Base-by-base conservation (phyloP, 1,140 invertebrate species). In the Melitaea cinxia region DNA sequence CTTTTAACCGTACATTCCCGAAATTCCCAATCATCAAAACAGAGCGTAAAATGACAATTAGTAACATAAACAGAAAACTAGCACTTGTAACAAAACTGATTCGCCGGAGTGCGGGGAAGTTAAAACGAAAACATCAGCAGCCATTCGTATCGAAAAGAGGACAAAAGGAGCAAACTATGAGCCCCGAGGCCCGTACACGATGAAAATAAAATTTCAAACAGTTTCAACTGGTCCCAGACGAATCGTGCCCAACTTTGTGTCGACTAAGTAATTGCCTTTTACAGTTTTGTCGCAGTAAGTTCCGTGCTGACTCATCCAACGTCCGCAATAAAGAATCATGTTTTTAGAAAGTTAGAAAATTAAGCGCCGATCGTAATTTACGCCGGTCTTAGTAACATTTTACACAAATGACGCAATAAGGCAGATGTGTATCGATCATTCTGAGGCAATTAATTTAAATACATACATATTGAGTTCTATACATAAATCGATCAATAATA, bases 261-360 rank as follows among this genome's bases (percentile, higher is more conserved):
- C 65, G 73, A 72, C 73, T 76, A 81, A 81, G 80, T 83, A 83
- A 83, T 85, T 77, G 78, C 75, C 81, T 80, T 84, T 80, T 78
- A 77, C 74, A 78, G 80, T 78, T 73, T 73, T 76, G 74, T 80
- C 77, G 71, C 75, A 71, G 64, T 55, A 78, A 78, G 73, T 82
- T 80, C 63, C 70, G 62, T 52, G 79, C 75, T 83, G 78, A 84
- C 65, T 84, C 78, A 80, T 83, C 65, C 49, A 58, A 56, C 56
- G 59, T 67, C 37, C 47, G 42, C 47, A 50, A 49, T 50, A 60
- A 52, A 47, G 33, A 47, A 59, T 21, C 24, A 30, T 35, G 57
- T 50, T 37, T 60, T 60, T 60, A 60, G 45, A 60, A 60, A 60
- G 54, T 57, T 57, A 57, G 54, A 42, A 57, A 57, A 57, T 57